Evolutionary conservation across 2,797 vertebrate genomes (phyloP).

Genomic region (Amblyopsis hoosieri): DNA sequence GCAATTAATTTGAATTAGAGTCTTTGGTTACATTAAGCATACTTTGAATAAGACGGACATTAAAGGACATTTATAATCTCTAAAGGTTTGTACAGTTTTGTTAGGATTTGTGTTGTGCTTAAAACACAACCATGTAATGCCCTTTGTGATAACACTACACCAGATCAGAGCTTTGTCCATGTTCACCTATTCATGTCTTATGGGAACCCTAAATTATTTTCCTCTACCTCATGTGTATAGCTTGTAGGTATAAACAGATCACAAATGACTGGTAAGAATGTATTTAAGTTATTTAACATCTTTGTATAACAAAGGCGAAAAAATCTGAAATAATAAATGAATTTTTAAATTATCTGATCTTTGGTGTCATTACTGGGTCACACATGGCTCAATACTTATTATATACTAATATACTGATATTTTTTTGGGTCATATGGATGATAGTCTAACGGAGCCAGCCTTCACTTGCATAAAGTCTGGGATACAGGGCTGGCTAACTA

Average conservation of each 20-base stretch:
- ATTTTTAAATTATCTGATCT: slow-evolving; percentile 91
- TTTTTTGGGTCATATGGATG: too few relatives aligned
- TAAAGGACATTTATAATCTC: too few relatives aligned
- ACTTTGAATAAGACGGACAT: too few relatives aligned
- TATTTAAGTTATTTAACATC: slow-evolving; percentile 99
- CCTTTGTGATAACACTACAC: slow-evolving; percentile 77
- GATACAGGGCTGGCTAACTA: too few relatives aligned
- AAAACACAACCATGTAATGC: slow-evolving; percentile 73
- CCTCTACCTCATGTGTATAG: slow-evolving; percentile 99
- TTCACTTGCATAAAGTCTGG: too few relatives aligned
- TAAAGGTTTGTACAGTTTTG: slow-evolving; percentile 64
- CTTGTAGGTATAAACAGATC: slow-evolving; percentile 97
- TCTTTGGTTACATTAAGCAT: too few relatives aligned
- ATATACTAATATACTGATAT: too few relatives aligned
- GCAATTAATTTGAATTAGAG: too few relatives aligned
- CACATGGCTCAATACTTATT: too few relatives aligned
- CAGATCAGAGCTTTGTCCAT: slow-evolving; percentile 76
- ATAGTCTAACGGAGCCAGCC: too few relatives aligned
- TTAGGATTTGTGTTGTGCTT: slow-evolving; percentile 82
- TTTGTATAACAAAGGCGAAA: slow-evolving; percentile 98
- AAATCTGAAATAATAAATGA: slow-evolving; percentile 98
- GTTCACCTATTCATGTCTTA: slow-evolving; percentile 87
- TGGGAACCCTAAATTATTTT: slow-evolving; percentile 94
- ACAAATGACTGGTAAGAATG: slow-evolving; percentile 99
- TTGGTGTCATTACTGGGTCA: slow-evolving; percentile 19